phyloP scores from a whole-genome alignment of 2,113 vertebrate species.

The Scomber colias region DNA sequence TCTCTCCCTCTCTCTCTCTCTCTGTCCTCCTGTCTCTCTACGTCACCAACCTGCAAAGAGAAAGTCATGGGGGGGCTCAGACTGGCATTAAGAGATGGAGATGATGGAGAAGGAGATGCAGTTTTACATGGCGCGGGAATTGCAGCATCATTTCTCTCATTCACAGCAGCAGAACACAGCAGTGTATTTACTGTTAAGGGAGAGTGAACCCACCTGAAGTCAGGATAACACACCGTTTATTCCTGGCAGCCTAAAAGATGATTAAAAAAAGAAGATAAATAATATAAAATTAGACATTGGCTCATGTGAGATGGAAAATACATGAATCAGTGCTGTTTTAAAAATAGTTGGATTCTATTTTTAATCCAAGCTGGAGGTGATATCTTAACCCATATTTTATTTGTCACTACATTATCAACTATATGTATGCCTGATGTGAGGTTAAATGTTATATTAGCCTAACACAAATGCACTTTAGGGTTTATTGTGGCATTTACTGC shows the following conservation, averaged over 20 bases:
- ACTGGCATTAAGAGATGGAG: constrained; percentile 67
- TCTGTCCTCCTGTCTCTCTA: constrained; percentile 68
- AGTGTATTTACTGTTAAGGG: not conserved
- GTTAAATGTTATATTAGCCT: constrained; percentile 32
- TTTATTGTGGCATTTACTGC: constrained; percentile 39
- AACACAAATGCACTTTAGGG: constrained; percentile 16
- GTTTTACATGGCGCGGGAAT: constrained; percentile 61
- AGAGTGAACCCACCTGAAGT: constrained; percentile 23
- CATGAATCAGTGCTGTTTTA: not conserved
- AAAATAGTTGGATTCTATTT: constrained; percentile 7
- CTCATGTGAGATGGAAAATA: not conserved
- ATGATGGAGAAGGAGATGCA: constrained; percentile 73
- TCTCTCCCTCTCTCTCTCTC: constrained; percentile 35
- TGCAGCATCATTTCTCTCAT: constrained; percentile 60
- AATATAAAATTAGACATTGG: not conserved
- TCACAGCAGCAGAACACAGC: constrained; percentile 34
- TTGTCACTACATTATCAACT: constrained; percentile 12
- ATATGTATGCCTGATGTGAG: constrained; percentile 17
- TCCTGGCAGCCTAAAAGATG: not conserved
- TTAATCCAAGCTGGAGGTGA: constrained; percentile 23
- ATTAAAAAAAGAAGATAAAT: not conserved
- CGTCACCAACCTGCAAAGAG: constrained; percentile 82
- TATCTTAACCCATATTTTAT: constrained; percentile 23
- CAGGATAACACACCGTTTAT: not conserved
- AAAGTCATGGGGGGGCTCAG: constrained; percentile 73